phyloP scores from a whole-genome alignment of 2,797 vertebrate species.

The Macroramphosus scolopax region DNA sequence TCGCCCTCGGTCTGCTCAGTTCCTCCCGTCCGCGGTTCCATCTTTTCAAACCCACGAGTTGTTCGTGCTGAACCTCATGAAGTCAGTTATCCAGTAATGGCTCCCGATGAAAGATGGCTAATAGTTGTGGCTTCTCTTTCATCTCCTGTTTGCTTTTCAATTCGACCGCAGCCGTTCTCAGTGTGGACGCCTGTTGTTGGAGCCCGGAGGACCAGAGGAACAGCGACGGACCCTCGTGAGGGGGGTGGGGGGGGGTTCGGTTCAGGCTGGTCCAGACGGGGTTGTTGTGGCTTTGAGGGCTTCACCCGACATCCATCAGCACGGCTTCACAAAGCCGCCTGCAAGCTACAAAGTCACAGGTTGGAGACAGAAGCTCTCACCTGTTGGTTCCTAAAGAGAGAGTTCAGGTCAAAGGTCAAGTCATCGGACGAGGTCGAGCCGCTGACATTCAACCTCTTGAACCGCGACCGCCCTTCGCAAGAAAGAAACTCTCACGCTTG shows the following conservation, averaged over 20 bases:
- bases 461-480: too few relatives aligned
- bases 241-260: too few relatives aligned
- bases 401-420: not conserved
- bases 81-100: conserved; percentile 32
- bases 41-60: conserved; percentile 42
- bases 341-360: too few relatives aligned
- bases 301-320: conserved; percentile 6
- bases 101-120: conserved; percentile 24
- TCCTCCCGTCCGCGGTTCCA: conserved; percentile 21
- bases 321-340: too few relatives aligned
- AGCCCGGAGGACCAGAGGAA: conserved; percentile 1
- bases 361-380: too few relatives aligned
- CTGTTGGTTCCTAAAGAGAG: not conserved
- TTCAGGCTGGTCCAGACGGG: too few relatives aligned
- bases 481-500: conserved; percentile 14
- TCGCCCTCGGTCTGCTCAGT: conserved; percentile 10
- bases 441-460: too few relatives aligned
- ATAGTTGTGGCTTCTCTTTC: conserved; percentile 16
- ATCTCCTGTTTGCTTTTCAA: conserved; percentile 23
- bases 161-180: conserved; percentile 10
- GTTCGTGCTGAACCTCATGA: conserved; percentile 27
- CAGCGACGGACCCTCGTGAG: conserved; percentile 10
- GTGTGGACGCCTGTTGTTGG: conserved; percentile 29
- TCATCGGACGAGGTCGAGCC: too few relatives aligned
- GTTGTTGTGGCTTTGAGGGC: conserved; percentile 25